These are phyloP conservation scores for chimpanzee (Pan troglodytes) DNA, from an alignment of 2,113 vertebrate genomes.

Conservation along the genomic window NHGRI_mPanTro3-v2.1_pri NC_072421.2:11499001-11499500, in stretches of 20 bases:
- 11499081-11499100: not conserved
- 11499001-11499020: not conserved
- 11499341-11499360: slow-evolving; percentile 6
- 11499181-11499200: not conserved
- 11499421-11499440: not conserved
- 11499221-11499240: not conserved
- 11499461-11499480: not conserved
- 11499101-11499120: not conserved
- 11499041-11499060: not conserved
- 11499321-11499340: not conserved
- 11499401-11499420: slow-evolving; percentile 12
- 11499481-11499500: not conserved
- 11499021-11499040: not conserved
- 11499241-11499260: not conserved
- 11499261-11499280: not conserved
- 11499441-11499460: not conserved
- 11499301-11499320: not conserved
- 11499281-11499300: not conserved
- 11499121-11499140: not conserved
- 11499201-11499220: not conserved
- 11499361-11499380: not conserved
- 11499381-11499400: not conserved
- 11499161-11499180: not conserved
- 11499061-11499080: slow-evolving; percentile 25
- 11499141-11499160: not conserved